Conservation (phyloP, 2,113 vertebrate species). For the Spizaetus ornatus region DNA sequence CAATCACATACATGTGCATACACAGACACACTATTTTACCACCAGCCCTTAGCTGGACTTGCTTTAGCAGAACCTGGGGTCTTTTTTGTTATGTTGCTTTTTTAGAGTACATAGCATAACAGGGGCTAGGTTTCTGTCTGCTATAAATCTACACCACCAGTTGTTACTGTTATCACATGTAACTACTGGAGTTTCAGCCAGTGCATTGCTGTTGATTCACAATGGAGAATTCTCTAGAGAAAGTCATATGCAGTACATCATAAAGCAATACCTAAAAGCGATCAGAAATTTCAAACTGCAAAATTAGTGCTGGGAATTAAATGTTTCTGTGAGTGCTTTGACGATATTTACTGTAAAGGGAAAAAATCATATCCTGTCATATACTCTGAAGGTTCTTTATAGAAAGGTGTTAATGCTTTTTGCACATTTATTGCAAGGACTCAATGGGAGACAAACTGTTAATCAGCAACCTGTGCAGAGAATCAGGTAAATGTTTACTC, state of each 20-base stretch:
- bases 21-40: not conserved
- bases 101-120: not conserved
- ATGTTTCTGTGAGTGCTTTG: not conserved
- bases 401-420: not conserved
- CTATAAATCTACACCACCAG: not conserved
- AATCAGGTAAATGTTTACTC: not conserved
- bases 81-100: not conserved
- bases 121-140: not conserved
- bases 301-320: not conserved
- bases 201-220: not conserved
- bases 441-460: not conserved
- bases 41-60: not conserved
- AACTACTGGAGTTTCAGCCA: not conserved
- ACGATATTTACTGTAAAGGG: not conserved
- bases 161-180: not conserved
- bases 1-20: not conserved
- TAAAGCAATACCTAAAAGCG: not conserved
- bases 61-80: not conserved
- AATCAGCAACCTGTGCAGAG: not conserved
- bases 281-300: not conserved
- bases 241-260: not conserved
- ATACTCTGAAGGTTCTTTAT: not conserved
- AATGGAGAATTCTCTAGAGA: not conserved
- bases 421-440: not conserved
- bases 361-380: not conserved